Base-by-base conservation (phyloP, 2,888 invertebrate genomes). In the Leptinotarsa peninsularis region DNA sequence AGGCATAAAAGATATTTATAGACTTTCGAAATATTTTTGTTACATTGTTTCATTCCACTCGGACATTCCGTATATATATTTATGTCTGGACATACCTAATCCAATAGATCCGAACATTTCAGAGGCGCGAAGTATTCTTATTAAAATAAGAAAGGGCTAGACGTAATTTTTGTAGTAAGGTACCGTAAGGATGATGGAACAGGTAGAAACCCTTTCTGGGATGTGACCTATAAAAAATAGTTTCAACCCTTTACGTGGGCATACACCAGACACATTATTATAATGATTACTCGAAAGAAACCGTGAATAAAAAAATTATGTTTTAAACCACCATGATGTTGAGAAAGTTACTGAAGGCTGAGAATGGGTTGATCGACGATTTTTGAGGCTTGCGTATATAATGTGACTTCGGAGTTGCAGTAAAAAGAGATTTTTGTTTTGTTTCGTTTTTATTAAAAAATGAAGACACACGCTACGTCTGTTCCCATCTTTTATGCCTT, bases 221-320 rank as follows among this genome's bases (percentile, higher is more conserved):
- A 73, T 67, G 52, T 73, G 76, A 76, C 76, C 76, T 76, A 76
- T 76, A 76, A 76, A 76, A 76, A 69, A 66, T 67, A 63, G 60
- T 76, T 68, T 76, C 56, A 75, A 69, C 75, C 72, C 74, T 74
- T 74, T 70, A 67, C 43, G 33, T 67, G 67, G 67, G 23, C 71
- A 74, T 67, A 71, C 23, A 71, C 71, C 74, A 74, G 74, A 74
- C 74, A 27, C 74, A 74, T 74, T 74, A 74, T 71, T 66, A 74
- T 70, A 74, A 70, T 74, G 74, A 49, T 56, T 71, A 50, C 49
- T 70, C 49, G 58, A 18, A n/a, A 71, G 67, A 58, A 58, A 58
- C 66, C 58, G 50, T 58, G 56, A 70, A 67, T 66, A 63, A 67
- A 74, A 74, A 74, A 74, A 56, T 49, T 60, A 71, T 56, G 50